These are phyloP conservation scores for Margaritifera margaritifera DNA, from an alignment of 2,888 invertebrate genomes.

Conservation along the genomic window DNA sequence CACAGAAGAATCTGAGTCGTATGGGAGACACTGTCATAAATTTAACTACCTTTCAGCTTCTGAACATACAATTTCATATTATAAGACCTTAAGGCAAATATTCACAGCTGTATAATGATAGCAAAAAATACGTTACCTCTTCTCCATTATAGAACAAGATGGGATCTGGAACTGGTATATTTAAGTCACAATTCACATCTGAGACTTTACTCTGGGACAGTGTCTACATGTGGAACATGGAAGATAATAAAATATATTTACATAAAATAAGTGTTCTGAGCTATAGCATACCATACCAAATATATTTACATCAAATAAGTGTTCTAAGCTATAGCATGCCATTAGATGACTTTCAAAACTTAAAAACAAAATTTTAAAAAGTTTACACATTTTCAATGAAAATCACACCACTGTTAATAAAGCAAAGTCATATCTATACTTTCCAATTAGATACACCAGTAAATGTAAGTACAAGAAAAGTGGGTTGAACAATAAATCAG, in stretches of 20 bases:
- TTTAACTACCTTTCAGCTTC: too few species aligned
- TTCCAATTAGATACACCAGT: too few species aligned
- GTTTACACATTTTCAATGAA: too few species aligned
- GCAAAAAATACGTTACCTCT: slow-evolving; percentile 29
- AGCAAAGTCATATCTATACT: too few species aligned
- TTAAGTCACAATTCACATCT: slow-evolving; percentile 86
- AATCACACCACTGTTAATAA: too few species aligned
- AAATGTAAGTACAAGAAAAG: too few species aligned
- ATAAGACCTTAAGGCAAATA: neutral
- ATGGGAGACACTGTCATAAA: too few species aligned
- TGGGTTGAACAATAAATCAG: too few species aligned
- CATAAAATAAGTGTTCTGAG: neutral
- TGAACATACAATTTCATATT: too few species aligned
- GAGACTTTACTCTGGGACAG: slow-evolving; percentile 86
- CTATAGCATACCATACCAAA: neutral
- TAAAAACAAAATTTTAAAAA: too few species aligned
- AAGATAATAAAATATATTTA: slow-evolving; percentile 2
- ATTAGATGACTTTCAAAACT: neutral
- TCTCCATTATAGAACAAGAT: slow-evolving; percentile 50
- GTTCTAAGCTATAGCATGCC: neutral
- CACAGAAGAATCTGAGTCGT: too few species aligned
- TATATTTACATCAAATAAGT: neutral
- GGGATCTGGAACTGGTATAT: slow-evolving; percentile 92
- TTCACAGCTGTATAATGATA: neutral
- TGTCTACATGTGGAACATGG: slow-evolving; percentile 71